Evolutionary conservation across 2,797 vertebrate species (phyloP).

Genomic region (Enteromius afrohamiltoni): DNA sequence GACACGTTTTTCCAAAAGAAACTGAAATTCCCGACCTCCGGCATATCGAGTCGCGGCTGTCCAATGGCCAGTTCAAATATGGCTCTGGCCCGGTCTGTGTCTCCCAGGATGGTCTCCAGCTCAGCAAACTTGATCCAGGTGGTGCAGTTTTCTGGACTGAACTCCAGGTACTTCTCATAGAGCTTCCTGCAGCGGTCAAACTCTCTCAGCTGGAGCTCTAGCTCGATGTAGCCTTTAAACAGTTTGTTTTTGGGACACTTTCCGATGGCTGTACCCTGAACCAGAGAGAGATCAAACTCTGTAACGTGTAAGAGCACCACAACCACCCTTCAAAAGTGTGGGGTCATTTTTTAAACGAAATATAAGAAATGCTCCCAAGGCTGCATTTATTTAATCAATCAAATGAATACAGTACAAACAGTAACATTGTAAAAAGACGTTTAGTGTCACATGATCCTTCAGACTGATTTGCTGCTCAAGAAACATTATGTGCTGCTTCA

Average conservation of each 20-base stretch:
- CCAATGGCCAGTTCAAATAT: conserved; percentile 96
- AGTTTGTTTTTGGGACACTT: conserved; percentile 98
- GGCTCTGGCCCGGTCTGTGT: conserved; percentile 86
- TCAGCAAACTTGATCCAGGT: conserved; percentile 99
- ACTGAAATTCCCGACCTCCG: conserved; percentile 80
- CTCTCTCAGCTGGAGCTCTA: conserved; percentile 94
- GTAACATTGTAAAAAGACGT: background rate
- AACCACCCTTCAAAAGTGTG: background rate
- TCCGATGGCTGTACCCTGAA: conserved; percentile 89
- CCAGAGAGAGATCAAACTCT: conserved; percentile 18
- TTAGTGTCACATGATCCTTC: background rate
- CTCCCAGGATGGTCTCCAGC: conserved; percentile 94
- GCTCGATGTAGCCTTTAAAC: conserved; percentile 96
- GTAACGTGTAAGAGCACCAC: background rate
- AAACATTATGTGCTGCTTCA: background rate
- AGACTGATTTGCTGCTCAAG: background rate
- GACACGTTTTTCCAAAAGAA: too few relatives aligned
- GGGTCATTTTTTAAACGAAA: background rate
- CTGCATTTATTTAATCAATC: background rate
- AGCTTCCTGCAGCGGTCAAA: conserved; percentile 97
- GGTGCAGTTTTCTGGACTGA: conserved; percentile 93
- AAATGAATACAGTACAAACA: background rate
- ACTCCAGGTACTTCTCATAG: conserved; percentile 97
- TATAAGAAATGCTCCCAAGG: background rate
- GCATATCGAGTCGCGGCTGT: conserved; percentile 97